These are phyloP conservation scores for Chrysina gloriosa DNA, from an alignment of 2,888 invertebrate genomes.

Conservation along the genomic window DNA sequence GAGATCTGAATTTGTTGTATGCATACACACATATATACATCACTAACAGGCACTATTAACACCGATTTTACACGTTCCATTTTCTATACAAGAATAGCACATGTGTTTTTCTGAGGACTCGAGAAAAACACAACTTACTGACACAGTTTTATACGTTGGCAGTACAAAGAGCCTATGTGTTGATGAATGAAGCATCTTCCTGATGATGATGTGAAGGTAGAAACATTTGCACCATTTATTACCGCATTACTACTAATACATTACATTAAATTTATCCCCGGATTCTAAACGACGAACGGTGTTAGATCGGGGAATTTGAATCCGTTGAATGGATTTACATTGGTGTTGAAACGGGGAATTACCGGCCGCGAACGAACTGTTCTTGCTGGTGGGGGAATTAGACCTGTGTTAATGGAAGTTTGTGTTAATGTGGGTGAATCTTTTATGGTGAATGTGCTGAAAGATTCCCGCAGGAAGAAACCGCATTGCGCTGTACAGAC, in stretches of 20 bases:
- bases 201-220: constrained; percentile 13
- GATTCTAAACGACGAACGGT: constrained; percentile 70
- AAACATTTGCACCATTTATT: constrained; percentile 24
- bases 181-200: not conserved
- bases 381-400: constrained; percentile 60
- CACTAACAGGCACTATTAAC: not conserved
- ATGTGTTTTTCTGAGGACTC: not conserved
- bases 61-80: constrained; percentile 4
- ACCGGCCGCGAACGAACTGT: constrained; percentile 55
- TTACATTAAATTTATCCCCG: not conserved
- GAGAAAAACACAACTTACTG: too few relatives aligned
- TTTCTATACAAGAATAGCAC: not conserved
- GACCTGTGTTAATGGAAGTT: constrained; percentile 55
- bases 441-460: constrained; percentile 53
- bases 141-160: not conserved
- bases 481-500: constrained; percentile 93
- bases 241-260: not conserved
- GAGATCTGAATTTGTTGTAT: constrained; percentile 25
- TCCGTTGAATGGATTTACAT: constrained; percentile 64
- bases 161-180: not conserved
- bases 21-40: constrained; percentile 22
- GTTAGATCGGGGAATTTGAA: constrained; percentile 85
- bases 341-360: constrained; percentile 62
- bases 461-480: constrained; percentile 70
- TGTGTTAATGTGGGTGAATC: constrained; percentile 48